Evolutionary conservation across 1,140 invertebrate genomes (phyloP).

Genomic region (Pseudachorutes palmiensis): DNA sequence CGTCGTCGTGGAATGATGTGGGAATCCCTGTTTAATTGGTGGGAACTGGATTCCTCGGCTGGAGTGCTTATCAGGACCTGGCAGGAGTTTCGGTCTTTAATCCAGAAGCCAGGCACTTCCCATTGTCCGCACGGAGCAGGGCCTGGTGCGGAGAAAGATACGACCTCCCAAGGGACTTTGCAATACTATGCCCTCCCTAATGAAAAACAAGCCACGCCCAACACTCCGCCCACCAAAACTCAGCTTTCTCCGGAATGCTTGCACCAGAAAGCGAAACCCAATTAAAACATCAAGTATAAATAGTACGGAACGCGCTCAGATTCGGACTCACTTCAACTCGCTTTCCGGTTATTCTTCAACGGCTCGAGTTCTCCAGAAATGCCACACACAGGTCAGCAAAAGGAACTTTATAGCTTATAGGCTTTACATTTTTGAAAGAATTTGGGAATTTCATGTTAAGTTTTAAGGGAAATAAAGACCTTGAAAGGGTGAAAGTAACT

Average conservation of each 20-base stretch:
- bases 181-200: too few relatives aligned
- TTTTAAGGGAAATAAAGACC: too few relatives aligned
- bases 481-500: too few relatives aligned
- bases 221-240: background rate
- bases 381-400: conserved; percentile 30
- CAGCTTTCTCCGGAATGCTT: background rate
- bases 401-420: too few relatives aligned
- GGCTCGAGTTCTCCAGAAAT: conserved; percentile 9
- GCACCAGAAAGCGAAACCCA: background rate
- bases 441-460: too few relatives aligned
- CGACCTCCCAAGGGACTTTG: background rate
- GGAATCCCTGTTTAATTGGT: conserved; percentile 12
- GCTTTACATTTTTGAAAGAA: too few relatives aligned
- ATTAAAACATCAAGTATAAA: background rate
- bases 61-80: conserved; percentile 4
- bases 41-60: background rate
- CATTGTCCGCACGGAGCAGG: background rate
- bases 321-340: background rate
- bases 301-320: background rate
- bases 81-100: conserved; percentile 7
- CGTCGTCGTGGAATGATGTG: background rate
- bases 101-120: background rate
- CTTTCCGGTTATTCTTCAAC: background rate
- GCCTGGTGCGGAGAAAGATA: conserved; percentile 10
- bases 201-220: background rate